Evolutionary conservation across 1,140 invertebrate genomes (phyloP).

Genomic region (Drosophila pallidifrons): DNA sequence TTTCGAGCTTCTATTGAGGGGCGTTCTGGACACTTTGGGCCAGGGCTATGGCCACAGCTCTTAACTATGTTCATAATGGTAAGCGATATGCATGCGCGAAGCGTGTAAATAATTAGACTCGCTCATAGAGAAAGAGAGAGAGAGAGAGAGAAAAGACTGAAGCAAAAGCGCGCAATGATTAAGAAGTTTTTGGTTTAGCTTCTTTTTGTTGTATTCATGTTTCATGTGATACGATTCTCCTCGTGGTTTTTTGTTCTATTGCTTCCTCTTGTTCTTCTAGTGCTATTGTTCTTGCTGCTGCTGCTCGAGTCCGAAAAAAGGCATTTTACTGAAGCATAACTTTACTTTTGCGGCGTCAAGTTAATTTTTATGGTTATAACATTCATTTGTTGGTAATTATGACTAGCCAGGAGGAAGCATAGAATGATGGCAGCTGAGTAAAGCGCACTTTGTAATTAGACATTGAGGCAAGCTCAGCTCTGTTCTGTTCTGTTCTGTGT

Average conservation of each 20-base stretch:
- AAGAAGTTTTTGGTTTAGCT: slow-evolving; percentile 63
- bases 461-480: slow-evolving; percentile 61
- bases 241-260: not conserved
- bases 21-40: slow-evolving; percentile 58
- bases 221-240: slow-evolving; percentile 5
- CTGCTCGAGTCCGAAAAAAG: slow-evolving; percentile 41
- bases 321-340: slow-evolving; percentile 81
- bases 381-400: slow-evolving; percentile 83
- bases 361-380: slow-evolving; percentile 81
- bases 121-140: slow-evolving; percentile 20
- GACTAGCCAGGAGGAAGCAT: slow-evolving; percentile 37
- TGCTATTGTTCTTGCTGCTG: slow-evolving; percentile 27
- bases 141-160: slow-evolving; percentile 36
- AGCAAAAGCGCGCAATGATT: slow-evolving; percentile 56
- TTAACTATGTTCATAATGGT: slow-evolving; percentile 53
- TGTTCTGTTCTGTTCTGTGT: too few relatives aligned
- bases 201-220: not conserved
- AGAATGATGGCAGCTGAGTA: slow-evolving; percentile 7
- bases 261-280: not conserved
- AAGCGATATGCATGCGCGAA: slow-evolving; percentile 79
- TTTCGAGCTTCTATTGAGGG: not conserved
- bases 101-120: slow-evolving; percentile 79
- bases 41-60: slow-evolving; percentile 49
- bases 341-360: slow-evolving; percentile 69
- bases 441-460: slow-evolving; percentile 80